Percentiles rank a stretch among this genome's conserved stretches.
Conservation (phyloP, 2,888 invertebrate genomes). For the Tortrix viridana region DNA sequence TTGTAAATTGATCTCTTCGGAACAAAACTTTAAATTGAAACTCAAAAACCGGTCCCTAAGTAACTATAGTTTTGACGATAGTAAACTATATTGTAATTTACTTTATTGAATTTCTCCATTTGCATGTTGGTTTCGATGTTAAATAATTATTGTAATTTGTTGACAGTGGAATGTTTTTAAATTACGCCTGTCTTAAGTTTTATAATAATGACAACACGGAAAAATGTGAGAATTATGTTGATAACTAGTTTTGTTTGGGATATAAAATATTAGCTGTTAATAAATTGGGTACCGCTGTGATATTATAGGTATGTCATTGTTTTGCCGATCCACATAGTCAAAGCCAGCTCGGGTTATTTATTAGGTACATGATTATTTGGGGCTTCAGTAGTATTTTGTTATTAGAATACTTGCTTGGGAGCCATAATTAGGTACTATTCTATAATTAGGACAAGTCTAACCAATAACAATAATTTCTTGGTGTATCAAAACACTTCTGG, state of each 20-base stretch:
- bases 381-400: no score
- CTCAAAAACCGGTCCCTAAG: background rate
- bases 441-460: no score
- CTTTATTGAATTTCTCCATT: constrained; percentile 28
- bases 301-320: constrained; percentile 55
- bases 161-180: constrained; percentile 36
- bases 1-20: no score
- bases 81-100: constrained; percentile 6
- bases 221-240: constrained; percentile 7
- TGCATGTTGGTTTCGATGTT: constrained; percentile 35
- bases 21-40: no score
- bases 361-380: no score
- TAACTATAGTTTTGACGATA: background rate
- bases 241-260: constrained; percentile 26
- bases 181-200: constrained; percentile 12
- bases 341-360: no score
- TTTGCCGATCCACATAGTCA: no score
- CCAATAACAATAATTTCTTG: no score
- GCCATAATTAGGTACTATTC: no score
- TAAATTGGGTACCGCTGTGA: constrained; percentile 64
- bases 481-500: no score
- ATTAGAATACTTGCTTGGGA: no score
- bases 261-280: constrained; percentile 43
- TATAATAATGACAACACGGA: constrained; percentile 5
- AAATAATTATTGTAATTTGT: constrained; percentile 42